Conservation (phyloP, 1,140 invertebrate genomes). For the Rhynchophorus ferrugineus region DNA sequence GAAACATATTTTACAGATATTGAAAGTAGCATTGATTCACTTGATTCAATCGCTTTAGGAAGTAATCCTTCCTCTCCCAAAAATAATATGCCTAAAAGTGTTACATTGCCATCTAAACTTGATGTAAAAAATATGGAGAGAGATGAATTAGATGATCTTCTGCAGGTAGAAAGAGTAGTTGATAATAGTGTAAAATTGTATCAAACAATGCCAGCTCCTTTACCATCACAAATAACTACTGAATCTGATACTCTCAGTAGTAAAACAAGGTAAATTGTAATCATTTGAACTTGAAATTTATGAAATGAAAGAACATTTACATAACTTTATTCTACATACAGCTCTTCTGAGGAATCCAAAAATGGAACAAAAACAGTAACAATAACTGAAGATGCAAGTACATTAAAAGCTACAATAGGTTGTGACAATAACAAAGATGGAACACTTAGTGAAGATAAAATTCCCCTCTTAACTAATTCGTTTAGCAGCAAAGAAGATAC, state of each 20-base stretch:
- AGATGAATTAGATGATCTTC: conserved; percentile 63
- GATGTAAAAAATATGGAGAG: conserved; percentile 57
- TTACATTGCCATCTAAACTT: conserved; percentile 60
- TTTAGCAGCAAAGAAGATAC: conserved; percentile 28
- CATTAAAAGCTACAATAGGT: conserved; percentile 10
- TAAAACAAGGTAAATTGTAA: conserved; percentile 24
- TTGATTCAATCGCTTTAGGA: conserved; percentile 27
- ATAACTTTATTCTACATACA: conserved; percentile 3
- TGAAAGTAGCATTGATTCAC: conserved; percentile 30
- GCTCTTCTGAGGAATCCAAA: conserved; percentile 13
- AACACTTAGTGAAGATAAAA: conserved; percentile 24
- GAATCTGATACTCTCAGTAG: conserved; percentile 29
- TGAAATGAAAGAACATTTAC: conserved; percentile 16
- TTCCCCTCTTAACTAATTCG: conserved; percentile 22
- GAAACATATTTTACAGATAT: conserved; percentile 29
- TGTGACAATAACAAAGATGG: conserved; percentile 10
- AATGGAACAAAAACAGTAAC: conserved; percentile 8
- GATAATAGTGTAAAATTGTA: conserved; percentile 59
- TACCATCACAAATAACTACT: conserved; percentile 50
- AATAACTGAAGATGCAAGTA: conserved; percentile 16
- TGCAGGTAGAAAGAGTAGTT: conserved; percentile 60
- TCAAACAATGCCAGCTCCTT: conserved; percentile 62
- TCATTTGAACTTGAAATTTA: conserved; percentile 23
- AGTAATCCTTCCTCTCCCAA: conserved; percentile 23
- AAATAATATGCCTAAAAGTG: conserved; percentile 42